phyloP scores from a whole-genome alignment of 2,113 vertebrate species.

The Semicossyphus pulcher region DNA sequence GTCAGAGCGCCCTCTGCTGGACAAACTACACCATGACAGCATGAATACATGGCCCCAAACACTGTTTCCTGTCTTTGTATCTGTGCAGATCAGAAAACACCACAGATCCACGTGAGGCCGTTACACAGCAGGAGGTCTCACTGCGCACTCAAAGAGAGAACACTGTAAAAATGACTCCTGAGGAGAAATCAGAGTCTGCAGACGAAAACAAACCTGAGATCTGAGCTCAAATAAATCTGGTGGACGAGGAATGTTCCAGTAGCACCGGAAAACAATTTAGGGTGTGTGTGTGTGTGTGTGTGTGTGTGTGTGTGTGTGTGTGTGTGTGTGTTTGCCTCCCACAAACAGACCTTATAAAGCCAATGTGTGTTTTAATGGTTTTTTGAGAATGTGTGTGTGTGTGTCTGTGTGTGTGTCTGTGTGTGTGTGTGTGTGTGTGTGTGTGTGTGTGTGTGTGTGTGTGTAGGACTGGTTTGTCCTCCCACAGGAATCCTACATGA shows the following conservation, averaged over 20 bases:
- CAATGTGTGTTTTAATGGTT: conserved; percentile 17
- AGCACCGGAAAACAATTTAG: background rate
- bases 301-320: background rate
- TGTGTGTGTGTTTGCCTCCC: conserved; percentile 21
- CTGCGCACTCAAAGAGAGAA: too few relatives aligned
- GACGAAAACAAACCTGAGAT: background rate
- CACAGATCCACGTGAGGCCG: too few relatives aligned
- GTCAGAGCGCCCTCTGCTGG: too few relatives aligned
- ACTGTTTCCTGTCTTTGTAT: background rate
- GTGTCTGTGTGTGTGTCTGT: conserved; percentile 26
- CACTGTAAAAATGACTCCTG: background rate
- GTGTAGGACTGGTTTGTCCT: conserved; percentile 13
- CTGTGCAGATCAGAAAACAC: too few relatives aligned
- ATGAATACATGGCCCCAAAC: too few relatives aligned
- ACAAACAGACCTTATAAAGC: conserved; percentile 37
- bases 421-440: conserved; percentile 27
- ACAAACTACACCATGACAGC: too few relatives aligned
- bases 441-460: conserved; percentile 19
- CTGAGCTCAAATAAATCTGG: conserved; percentile 18
- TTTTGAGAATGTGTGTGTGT: conserved; percentile 12
- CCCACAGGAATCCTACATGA: conserved; percentile 53
- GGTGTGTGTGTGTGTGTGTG: background rate
- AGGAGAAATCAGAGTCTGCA: background rate
- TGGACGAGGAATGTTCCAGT: conserved; percentile 26
- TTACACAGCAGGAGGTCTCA: too few relatives aligned